phyloP scores from a whole-genome alignment of 2,888 invertebrate genomes.

The Dysmachus trigonus region DNA sequence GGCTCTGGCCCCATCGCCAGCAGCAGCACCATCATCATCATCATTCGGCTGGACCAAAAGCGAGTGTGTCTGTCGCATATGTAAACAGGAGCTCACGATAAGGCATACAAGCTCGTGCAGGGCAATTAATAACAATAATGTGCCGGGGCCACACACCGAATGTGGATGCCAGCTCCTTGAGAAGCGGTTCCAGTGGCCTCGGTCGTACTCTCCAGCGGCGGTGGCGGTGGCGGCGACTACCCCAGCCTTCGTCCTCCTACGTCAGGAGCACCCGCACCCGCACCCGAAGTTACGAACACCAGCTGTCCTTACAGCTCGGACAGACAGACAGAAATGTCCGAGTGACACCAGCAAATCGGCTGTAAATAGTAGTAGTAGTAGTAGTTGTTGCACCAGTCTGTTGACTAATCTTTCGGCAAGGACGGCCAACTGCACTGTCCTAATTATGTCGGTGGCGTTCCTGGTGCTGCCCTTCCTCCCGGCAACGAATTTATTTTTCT shows the following conservation, averaged over 20 bases:
- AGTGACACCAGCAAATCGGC: slow-evolving; percentile 7
- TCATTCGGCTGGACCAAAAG: slow-evolving; percentile 33
- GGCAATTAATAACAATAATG: slow-evolving; percentile 71
- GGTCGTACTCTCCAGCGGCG: slow-evolving; percentile 47
- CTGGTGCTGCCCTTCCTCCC: slow-evolving; percentile 93
- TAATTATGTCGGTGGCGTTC: slow-evolving; percentile 76
- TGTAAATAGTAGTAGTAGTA: slow-evolving; percentile 32
- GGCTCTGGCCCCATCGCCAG: not conserved
- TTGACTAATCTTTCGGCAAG: slow-evolving; percentile 43
- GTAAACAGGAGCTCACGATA: slow-evolving; percentile 73
- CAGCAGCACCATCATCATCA: not conserved
- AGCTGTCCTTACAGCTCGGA: not conserved
- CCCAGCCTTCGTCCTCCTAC: slow-evolving; percentile 40
- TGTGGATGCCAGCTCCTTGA: slow-evolving; percentile 52
- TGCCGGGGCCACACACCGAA: slow-evolving; percentile 50
- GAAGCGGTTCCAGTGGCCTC: not conserved
- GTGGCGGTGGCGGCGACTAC: too few species aligned
- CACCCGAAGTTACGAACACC: not conserved
- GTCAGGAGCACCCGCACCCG: not conserved
- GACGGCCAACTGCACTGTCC: slow-evolving; percentile 56
- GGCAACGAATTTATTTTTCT: slow-evolving; percentile 95
- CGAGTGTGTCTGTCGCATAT: slow-evolving; percentile 71
- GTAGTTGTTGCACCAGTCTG: slow-evolving; percentile 14
- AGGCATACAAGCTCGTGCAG: slow-evolving; percentile 77
- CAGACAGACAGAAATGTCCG: not conserved